These are phyloP conservation scores for Nemoura dubitans DNA, from an alignment of 2,888 invertebrate species.

Conservation along the genomic window DNA sequence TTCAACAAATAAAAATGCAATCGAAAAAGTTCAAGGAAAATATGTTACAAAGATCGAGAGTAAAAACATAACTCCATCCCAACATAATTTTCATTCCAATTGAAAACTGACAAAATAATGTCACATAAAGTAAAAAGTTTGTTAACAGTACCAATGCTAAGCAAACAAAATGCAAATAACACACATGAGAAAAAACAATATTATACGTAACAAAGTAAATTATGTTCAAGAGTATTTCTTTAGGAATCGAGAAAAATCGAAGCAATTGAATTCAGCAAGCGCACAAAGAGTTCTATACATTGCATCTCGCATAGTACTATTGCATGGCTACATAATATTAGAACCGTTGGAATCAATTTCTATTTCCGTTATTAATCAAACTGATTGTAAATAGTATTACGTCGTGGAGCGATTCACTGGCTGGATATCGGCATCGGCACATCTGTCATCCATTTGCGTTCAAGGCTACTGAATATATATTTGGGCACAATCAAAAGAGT, in stretches of 20 bases:
- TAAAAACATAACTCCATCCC: neutral
- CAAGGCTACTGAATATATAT: neutral
- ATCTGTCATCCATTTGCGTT: neutral
- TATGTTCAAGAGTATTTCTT: constrained; percentile 21
- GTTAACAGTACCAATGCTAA: neutral
- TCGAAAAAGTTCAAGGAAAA: neutral
- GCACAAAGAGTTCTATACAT: constrained; percentile 32
- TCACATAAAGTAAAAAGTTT: neutral
- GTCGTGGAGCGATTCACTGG: neutral
- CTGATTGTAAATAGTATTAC: neutral
- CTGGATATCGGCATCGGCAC: neutral
- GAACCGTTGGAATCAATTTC: constrained; percentile 23
- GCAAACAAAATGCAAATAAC: constrained; percentile 7
- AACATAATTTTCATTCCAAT: constrained; percentile 21
- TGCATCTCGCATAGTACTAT: constrained; percentile 19
- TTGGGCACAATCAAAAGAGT: neutral
- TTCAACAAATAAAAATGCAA: neutral
- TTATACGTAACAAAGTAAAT: neutral
- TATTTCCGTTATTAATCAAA: constrained; percentile 1
- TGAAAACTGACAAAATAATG: constrained; percentile 16
- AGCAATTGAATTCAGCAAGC: constrained; percentile 29
- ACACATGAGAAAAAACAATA: neutral
- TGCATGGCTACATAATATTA: constrained; percentile 15
- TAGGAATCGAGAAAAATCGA: constrained; percentile 32
- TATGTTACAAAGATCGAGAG: neutral